Evolutionary conservation across 64 coral and sea anemone genomes (phyloP).

Genomic region (Stylophora pistillata): DNA sequence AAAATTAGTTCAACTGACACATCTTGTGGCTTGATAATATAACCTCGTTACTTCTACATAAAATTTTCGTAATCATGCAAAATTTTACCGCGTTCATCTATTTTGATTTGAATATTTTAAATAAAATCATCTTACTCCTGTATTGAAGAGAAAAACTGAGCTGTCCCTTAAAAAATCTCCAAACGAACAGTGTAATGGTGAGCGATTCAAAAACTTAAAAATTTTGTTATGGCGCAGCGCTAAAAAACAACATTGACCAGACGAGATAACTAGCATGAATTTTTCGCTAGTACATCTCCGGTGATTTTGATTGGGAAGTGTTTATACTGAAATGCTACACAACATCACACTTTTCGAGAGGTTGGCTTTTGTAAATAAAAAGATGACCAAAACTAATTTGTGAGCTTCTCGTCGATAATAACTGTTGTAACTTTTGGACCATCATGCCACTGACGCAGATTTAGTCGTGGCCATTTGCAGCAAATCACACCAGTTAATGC

Average conservation of each 20-base stretch:
- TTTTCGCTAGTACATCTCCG: background rate
- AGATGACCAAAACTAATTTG: background rate
- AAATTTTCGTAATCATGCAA: background rate
- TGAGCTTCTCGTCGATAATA: background rate
- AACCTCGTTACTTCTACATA: background rate
- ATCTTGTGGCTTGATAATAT: background rate
- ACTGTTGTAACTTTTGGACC: no score
- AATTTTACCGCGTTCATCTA: background rate
- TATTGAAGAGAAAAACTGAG: background rate
- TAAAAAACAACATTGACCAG: background rate
- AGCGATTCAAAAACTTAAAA: no score
- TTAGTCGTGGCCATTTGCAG: background rate
- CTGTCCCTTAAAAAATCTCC: background rate
- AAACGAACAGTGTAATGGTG: background rate
- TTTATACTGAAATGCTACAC: background rate
- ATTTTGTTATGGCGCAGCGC: background rate
- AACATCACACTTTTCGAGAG: background rate
- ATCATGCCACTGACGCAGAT: background rate
- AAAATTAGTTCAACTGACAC: background rate
- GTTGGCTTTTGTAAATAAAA: background rate
- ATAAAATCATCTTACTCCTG: background rate
- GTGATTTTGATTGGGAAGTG: background rate
- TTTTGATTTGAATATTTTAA: no score
- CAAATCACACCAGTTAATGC: background rate
- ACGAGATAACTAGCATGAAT: background rate